Evolutionary conservation across 1,140 invertebrate genomes (phyloP).

Genomic region (Penaeus chinensis): DNA sequence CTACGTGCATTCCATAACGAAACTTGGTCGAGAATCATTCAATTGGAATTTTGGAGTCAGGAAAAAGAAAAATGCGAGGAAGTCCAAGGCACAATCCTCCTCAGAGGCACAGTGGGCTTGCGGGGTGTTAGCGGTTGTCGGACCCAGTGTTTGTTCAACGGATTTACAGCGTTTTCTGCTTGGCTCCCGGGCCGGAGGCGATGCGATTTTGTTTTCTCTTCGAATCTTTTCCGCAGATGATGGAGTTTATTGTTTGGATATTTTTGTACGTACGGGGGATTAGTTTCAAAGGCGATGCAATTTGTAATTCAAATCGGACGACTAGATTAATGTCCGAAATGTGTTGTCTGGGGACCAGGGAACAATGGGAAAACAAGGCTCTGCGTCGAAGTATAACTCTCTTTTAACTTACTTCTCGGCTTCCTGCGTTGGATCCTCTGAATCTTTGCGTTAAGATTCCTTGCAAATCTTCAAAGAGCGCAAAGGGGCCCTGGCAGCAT

Average conservation of each 20-base stretch:
- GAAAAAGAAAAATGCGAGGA: not conserved
- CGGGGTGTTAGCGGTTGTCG: slow-evolving; percentile 42
- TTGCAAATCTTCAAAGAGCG: no score
- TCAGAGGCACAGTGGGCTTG: not conserved
- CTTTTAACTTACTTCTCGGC: no score
- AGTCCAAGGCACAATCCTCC: slow-evolving; percentile 5
- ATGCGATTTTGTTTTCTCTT: slow-evolving; percentile 43
- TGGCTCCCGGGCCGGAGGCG: slow-evolving; percentile 25
- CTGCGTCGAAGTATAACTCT: no score
- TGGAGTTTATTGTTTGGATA: slow-evolving; percentile 14
- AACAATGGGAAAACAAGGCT: no score
- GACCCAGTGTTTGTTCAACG: slow-evolving; percentile 41
- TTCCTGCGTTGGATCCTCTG: no score
- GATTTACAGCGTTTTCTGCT: slow-evolving; percentile 47
- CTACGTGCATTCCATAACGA: no score
- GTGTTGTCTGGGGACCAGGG: no score
- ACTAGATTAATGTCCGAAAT: no score
- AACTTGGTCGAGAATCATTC: slow-evolving; percentile 1
- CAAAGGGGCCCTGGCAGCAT: no score
- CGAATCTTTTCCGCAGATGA: slow-evolving; percentile 36
- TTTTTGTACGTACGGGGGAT: not conserved
- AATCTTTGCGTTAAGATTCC: no score
- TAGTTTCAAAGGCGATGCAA: not conserved
- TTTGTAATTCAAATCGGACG: no score
- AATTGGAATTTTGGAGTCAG: slow-evolving; percentile 7